Conservation (phyloP, 2,888 invertebrate species). For the Drosophila pseudotalamancana region DNA sequence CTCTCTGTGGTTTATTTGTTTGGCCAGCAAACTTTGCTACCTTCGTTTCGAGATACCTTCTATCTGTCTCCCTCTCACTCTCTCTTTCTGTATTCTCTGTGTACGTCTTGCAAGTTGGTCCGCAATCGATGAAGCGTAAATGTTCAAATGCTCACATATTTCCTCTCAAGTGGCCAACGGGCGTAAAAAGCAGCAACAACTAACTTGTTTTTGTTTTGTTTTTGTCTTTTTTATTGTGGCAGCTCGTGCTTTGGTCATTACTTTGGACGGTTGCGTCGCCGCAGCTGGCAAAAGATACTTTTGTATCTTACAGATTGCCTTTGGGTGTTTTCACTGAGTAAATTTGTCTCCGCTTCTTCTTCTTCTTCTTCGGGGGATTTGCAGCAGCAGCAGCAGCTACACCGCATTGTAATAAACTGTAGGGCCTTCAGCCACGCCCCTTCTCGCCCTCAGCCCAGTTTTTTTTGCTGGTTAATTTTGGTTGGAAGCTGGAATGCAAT, state of each 20-base stretch:
- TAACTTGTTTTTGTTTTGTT: conserved; percentile 5
- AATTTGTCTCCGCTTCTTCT: conserved; percentile 45
- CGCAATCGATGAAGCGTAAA: conserved; percentile 81
- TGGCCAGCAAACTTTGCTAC: conserved; percentile 73
- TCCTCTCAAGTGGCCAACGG: conserved; percentile 51
- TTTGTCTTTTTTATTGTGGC: conserved; percentile 7
- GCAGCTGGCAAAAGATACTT: conserved; percentile 60
- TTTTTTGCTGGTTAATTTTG: conserved; percentile 35
- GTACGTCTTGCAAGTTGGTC: conserved; percentile 38
- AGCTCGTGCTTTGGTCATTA: conserved; percentile 80
- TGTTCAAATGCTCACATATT: conserved; percentile 77
- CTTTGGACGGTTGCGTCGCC: conserved; percentile 53
- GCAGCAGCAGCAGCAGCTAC: conserved; percentile 19
- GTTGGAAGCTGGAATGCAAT: conserved; percentile 37
- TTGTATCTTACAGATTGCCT: conserved; percentile 63
- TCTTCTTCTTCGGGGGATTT: conserved; percentile 35
- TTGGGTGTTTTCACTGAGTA: conserved; percentile 65
- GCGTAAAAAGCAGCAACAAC: conserved; percentile 41
- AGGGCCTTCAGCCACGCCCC: background rate
- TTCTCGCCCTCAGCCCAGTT: background rate
- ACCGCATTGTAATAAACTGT: conserved; percentile 50
- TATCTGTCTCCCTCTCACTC: background rate
- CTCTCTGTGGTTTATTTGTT: conserved; percentile 75
- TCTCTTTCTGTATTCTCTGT: conserved; percentile 1
- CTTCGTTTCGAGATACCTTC: conserved; percentile 60